A percentile compares a stretch with the other conserved stretches of the same genome.
Conservation (phyloP, 2,113 vertebrate species). For the Entelurus aequoreus region DNA sequence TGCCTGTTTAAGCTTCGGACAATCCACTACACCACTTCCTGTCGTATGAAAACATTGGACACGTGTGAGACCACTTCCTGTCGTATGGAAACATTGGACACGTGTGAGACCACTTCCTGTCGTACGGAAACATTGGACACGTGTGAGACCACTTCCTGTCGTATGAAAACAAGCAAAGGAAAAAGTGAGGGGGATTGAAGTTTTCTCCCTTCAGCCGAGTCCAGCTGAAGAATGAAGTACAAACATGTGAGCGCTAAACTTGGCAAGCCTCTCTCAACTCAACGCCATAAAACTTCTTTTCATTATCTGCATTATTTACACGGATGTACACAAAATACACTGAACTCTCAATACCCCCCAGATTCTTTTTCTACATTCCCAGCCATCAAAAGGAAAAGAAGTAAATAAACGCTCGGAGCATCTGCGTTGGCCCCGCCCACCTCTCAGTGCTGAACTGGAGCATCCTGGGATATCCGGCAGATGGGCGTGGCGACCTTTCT, state of each 20-base stretch:
- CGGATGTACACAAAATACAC: constrained; percentile 81
- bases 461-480: constrained; percentile 42
- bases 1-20: too few relatives aligned
- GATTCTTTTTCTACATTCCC: constrained; percentile 67
- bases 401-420: constrained; percentile 31
- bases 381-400: constrained; percentile 60
- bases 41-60: too few relatives aligned
- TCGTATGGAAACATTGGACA: too few relatives aligned
- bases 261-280: constrained; percentile 46
- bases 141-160: constrained; percentile 48
- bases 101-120: too few relatives aligned
- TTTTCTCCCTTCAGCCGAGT: constrained; percentile 46
- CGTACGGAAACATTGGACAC: constrained; percentile 65
- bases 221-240: constrained; percentile 56
- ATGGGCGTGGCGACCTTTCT: constrained; percentile 18
- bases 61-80: too few relatives aligned
- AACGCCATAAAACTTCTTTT: constrained; percentile 65
- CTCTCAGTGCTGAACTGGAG: constrained; percentile 31
- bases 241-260: constrained; percentile 55
- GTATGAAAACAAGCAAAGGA: constrained; percentile 10
- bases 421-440: constrained; percentile 34
- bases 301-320: constrained; percentile 78
- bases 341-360: constrained; percentile 59
- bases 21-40: too few relatives aligned
- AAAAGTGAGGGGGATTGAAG: constrained; percentile 47